These are phyloP conservation scores for Podotricha telesiphe DNA, from an alignment of 2,888 invertebrate species.

Conservation along the genomic window DNA sequence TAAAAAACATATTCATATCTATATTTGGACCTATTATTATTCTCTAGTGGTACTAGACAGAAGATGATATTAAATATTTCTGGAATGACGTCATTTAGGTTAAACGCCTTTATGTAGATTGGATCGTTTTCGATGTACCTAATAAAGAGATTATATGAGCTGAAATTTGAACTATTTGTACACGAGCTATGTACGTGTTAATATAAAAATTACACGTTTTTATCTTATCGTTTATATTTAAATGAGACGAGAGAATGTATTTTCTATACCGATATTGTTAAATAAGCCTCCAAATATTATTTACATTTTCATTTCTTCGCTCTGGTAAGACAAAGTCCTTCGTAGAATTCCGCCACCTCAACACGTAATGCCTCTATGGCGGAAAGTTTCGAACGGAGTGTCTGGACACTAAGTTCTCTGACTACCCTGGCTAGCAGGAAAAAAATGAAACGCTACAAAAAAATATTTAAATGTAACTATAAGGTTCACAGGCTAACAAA, in stretches of 20 bases:
- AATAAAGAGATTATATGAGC: neutral
- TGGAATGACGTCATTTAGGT: slow-evolving; percentile 3
- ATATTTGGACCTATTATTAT: neutral
- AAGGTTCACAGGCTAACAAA: neutral
- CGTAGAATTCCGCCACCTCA: too few relatives aligned
- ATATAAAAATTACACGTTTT: neutral
- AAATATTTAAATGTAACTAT: neutral
- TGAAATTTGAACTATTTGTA: neutral
- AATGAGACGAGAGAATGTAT: neutral
- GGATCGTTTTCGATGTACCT: neutral
- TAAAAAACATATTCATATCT: neutral
- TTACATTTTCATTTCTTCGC: neutral
- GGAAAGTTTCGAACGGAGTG: too few relatives aligned
- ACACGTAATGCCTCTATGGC: too few relatives aligned
- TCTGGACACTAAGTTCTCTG: too few relatives aligned
- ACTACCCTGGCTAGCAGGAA: neutral
- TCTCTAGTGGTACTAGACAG: neutral
- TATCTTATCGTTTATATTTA: neutral
- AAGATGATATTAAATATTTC: slow-evolving; percentile 1
- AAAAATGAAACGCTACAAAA: too few relatives aligned
- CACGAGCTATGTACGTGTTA: neutral
- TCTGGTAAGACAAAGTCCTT: too few relatives aligned
- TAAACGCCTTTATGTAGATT: slow-evolving; percentile 1
- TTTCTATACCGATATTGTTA: neutral
- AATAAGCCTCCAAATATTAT: neutral